phyloP scores from a whole-genome alignment of 1,140 invertebrate species.

The Caenorhabditis inopinata region DNA sequence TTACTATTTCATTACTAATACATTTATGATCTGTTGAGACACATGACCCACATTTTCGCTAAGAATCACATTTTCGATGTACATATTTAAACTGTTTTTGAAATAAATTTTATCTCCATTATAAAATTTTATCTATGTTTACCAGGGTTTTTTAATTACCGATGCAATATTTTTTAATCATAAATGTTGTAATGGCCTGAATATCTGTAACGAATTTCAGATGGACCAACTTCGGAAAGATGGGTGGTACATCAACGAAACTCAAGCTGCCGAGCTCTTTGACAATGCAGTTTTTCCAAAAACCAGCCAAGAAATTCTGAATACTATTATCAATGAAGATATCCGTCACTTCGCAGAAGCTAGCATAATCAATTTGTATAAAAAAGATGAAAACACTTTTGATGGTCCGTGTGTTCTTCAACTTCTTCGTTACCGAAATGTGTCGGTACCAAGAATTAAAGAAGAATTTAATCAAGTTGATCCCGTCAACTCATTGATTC shows the following conservation, averaged over 20 bases:
- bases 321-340: conserved; percentile 1
- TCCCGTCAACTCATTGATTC: background rate
- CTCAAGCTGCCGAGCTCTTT: background rate
- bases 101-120: too few species aligned
- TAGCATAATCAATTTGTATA: background rate
- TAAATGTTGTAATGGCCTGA: too few species aligned
- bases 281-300: background rate
- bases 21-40: too few species aligned
- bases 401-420: conserved; percentile 12
- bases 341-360: background rate
- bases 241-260: conserved; percentile 3
- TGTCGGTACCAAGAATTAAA: conserved; percentile 10
- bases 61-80: too few species aligned
- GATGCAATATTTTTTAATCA: too few species aligned
- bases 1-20: too few species aligned
- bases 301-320: background rate
- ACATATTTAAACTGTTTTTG: too few species aligned
- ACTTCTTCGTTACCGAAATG: conserved; percentile 12
- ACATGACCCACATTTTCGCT: too few species aligned
- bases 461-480: conserved; percentile 6
- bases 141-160: too few species aligned
- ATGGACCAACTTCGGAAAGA: conserved; percentile 17
- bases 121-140: too few species aligned
- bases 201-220: too few species aligned
- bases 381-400: background rate